A percentile compares a stretch with the other conserved stretches of the same genome.
Conservation (phyloP, 1,140 invertebrate genomes). For the Apis cerana region DNA sequence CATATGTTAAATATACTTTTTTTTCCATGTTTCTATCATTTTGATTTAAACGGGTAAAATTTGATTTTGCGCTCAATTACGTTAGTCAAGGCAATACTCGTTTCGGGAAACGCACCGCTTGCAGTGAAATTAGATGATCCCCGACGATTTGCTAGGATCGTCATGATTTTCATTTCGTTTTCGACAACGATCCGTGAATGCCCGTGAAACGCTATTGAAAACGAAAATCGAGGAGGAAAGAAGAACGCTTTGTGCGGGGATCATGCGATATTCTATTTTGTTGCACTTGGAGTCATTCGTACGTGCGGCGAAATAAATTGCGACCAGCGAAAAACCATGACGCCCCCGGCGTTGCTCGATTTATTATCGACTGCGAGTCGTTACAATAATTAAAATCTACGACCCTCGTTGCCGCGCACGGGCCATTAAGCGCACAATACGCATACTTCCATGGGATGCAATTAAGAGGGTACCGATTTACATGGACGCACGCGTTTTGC, state of each 20-base stretch:
- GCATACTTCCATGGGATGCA: slow-evolving; percentile 66
- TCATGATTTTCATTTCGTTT: slow-evolving; percentile 24
- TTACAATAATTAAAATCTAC: slow-evolving; percentile 64
- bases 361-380: slow-evolving; percentile 51
- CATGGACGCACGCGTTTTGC: slow-evolving; percentile 74
- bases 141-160: neutral
- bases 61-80: slow-evolving; percentile 81
- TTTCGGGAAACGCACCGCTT: slow-evolving; percentile 37
- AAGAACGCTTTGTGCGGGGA: neutral
- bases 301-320: slow-evolving; percentile 36
- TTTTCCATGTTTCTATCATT: slow-evolving; percentile 62
- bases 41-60: slow-evolving; percentile 72
- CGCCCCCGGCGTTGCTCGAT: slow-evolving; percentile 46
- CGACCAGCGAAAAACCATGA: slow-evolving; percentile 46
- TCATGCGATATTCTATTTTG: neutral
- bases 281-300: neutral
- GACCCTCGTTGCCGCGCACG: slow-evolving; percentile 52
- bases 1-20: slow-evolving; percentile 56
- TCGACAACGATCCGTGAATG: neutral
- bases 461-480: slow-evolving; percentile 76
- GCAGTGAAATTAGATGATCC: slow-evolving; percentile 15
- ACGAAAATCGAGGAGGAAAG: neutral
- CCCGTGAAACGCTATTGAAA: neutral
- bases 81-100: slow-evolving; percentile 77
- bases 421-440: slow-evolving; percentile 72